Evolutionary conservation across 2,113 vertebrate species (phyloP).

Genomic region (Lipophrys pholis): DNA sequence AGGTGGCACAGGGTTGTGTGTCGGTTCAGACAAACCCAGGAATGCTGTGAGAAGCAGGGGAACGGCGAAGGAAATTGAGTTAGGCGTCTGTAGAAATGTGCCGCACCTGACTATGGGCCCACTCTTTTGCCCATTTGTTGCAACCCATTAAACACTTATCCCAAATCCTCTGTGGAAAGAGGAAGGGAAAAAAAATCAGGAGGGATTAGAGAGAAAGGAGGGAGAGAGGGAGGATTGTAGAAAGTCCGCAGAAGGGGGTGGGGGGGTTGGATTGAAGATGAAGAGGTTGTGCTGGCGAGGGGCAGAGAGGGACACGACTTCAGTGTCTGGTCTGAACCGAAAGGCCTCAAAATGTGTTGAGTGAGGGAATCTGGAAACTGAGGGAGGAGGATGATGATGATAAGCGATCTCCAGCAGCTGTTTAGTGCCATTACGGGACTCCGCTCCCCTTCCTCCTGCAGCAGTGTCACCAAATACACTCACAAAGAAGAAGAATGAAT

Average conservation of each 20-base stretch:
- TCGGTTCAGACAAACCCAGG: not conserved
- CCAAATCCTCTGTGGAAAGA: constrained; percentile 56
- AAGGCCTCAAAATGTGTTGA: not conserved
- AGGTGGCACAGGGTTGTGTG: not conserved
- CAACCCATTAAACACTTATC: constrained; percentile 64
- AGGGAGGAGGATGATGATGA: not conserved
- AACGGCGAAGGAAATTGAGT: constrained; percentile 5
- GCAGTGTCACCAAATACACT: constrained; percentile 57
- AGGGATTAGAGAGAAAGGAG: constrained; percentile 60
- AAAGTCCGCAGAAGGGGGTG: constrained; percentile 47
- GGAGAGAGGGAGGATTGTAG: constrained; percentile 52
- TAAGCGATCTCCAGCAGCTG: constrained; percentile 45
- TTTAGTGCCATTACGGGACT: constrained; percentile 16
- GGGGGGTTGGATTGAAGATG: constrained; percentile 31
- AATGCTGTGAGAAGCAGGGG: constrained; percentile 8
- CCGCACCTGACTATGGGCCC: constrained; percentile 29
- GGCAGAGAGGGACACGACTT: not conserved
- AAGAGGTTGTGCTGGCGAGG: constrained; percentile 29
- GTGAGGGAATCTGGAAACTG: constrained; percentile 9
- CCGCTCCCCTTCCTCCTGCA: constrained; percentile 35
- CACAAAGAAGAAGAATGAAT: constrained; percentile 59
- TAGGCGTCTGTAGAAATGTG: constrained; percentile 20
- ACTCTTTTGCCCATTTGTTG: constrained; percentile 55
- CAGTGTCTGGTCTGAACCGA: not conserved
- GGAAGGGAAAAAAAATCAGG: constrained; percentile 19